Evolutionary conservation across 1,140 invertebrate genomes (phyloP).

Genomic region (Cotesia vestalis): DNA sequence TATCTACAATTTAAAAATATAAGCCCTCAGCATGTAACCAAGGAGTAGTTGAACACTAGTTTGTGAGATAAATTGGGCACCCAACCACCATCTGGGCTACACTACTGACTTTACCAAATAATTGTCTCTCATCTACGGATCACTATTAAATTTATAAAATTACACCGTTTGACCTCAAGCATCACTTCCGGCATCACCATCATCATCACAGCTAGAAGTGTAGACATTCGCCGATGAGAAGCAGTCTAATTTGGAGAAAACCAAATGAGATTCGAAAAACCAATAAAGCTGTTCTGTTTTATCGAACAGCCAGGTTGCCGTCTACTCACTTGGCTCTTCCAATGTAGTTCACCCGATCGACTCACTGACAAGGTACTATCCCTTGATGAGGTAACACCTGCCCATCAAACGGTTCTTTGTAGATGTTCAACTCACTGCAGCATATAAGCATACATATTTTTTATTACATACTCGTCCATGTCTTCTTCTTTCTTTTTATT

Average conservation of each 20-base stretch:
- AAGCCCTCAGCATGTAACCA: constrained; percentile 56
- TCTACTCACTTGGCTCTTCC: constrained; percentile 47
- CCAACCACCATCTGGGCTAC: background rate
- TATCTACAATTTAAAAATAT: constrained; percentile 51
- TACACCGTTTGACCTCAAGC: constrained; percentile 1
- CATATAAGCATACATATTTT: constrained; percentile 64
- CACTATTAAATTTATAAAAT: constrained; percentile 30
- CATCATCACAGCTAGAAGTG: background rate
- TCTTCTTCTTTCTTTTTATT: constrained; percentile 49
- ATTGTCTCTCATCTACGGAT: constrained; percentile 34
- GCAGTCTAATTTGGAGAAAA: constrained; percentile 38
- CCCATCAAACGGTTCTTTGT: constrained; percentile 45
- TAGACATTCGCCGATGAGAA: constrained; percentile 44
- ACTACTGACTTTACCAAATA: constrained; percentile 9
- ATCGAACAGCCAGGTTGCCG: constrained; percentile 43
- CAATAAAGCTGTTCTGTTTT: constrained; percentile 53
- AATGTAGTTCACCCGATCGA: constrained; percentile 57
- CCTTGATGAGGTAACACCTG: constrained; percentile 40
- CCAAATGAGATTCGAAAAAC: constrained; percentile 46
- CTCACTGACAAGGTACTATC: constrained; percentile 56
- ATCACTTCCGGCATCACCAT: background rate
- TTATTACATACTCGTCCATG: constrained; percentile 65
- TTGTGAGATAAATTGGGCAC: constrained; percentile 38
- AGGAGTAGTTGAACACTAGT: constrained; percentile 42
- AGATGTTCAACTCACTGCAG: constrained; percentile 66